phyloP scores from a whole-genome alignment of 2,797 vertebrate genomes.

The Aldrovandia affinis region DNA sequence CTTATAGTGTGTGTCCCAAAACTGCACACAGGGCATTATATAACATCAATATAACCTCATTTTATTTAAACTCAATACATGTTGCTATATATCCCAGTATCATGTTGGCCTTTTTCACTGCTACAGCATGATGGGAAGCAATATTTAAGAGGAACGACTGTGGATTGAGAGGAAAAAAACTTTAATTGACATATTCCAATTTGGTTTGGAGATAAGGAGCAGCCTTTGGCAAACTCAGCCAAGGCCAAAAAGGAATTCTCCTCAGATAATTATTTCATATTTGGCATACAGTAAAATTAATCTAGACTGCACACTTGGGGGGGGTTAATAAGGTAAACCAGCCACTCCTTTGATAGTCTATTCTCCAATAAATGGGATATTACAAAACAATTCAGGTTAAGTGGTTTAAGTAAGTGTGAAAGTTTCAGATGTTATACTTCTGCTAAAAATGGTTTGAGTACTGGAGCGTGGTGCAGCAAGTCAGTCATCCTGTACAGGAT shows the following conservation, averaged over 20 bases:
- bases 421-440: background rate
- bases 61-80: too few species aligned
- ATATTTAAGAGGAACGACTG: background rate
- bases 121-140: background rate
- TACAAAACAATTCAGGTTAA: constrained; percentile 2
- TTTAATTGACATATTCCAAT: background rate
- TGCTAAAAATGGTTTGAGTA: background rate
- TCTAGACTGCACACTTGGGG: background rate
- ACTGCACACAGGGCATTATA: too few species aligned
- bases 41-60: too few species aligned
- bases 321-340: background rate
- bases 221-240: background rate
- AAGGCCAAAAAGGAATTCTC: background rate
- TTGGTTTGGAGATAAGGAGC: background rate
- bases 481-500: too few species aligned
- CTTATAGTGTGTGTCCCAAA: too few species aligned
- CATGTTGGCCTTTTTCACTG: too few species aligned
- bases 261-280: background rate
- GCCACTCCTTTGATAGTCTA: background rate
- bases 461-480: too few species aligned
- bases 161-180: background rate
- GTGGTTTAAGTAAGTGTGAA: background rate
- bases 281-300: background rate
- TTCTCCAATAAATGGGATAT: background rate
- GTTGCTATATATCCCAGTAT: too few species aligned